phyloP scores from a whole-genome alignment of 2,888 invertebrate genomes.

The Scaptodrosophila latifasciaeformis region DNA sequence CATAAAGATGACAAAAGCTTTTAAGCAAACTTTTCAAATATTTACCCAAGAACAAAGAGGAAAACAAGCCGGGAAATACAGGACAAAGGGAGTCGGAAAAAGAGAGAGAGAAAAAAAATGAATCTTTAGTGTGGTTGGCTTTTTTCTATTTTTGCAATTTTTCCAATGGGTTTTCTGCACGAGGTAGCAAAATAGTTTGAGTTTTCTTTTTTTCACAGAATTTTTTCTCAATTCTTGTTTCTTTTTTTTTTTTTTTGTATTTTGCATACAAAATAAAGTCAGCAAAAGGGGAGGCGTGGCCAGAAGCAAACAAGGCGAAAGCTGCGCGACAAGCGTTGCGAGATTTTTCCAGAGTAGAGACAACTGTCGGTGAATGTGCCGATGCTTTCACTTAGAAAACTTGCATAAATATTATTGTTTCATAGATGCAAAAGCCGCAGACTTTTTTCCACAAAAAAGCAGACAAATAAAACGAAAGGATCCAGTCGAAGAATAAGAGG shows the following conservation, averaged over 20 bases:
- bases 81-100: neutral
- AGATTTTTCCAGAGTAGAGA: too few relatives aligned
- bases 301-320: conserved; percentile 26
- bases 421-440: conserved; percentile 25
- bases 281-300: conserved; percentile 9
- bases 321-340: conserved; percentile 16
- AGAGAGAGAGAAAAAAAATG: neutral
- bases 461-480: too few relatives aligned
- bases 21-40: conserved; percentile 58
- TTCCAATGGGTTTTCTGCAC: too few relatives aligned
- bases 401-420: conserved; percentile 56
- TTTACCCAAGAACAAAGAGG: conserved; percentile 38
- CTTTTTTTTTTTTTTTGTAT: conserved; percentile 9
- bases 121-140: conserved; percentile 7
- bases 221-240: neutral
- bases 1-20: conserved; percentile 57
- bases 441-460: neutral
- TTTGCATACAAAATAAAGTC: conserved; percentile 48
- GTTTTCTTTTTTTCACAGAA: too few relatives aligned
- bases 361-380: conserved; percentile 7
- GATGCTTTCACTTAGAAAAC: conserved; percentile 39
- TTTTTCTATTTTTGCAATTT: neutral
- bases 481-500: too few relatives aligned
- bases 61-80: too few relatives aligned
- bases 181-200: neutral